phyloP scores from a whole-genome alignment of 2,888 invertebrate species.

The Cheiracanthium punctorium region DNA sequence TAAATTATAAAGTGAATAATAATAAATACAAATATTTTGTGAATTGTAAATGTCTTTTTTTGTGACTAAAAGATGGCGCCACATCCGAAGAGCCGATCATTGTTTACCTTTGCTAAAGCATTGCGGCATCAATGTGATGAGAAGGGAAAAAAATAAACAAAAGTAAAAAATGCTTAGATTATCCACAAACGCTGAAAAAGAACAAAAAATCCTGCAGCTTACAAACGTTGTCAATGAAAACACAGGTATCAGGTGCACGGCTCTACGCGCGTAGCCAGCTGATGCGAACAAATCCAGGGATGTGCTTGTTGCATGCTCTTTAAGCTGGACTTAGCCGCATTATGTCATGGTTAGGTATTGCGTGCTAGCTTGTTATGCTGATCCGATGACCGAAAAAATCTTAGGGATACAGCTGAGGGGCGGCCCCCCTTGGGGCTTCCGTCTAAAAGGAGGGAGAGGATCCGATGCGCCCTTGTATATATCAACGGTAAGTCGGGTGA shows the following conservation, averaged over 20 bases:
- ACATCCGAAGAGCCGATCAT: neutral
- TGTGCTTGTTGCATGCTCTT: neutral
- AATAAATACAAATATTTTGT: no score
- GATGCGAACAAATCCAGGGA: neutral
- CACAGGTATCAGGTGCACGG: neutral
- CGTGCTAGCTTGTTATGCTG: conserved; percentile 28
- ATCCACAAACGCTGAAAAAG: neutral
- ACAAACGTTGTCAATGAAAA: neutral
- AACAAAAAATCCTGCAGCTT: neutral
- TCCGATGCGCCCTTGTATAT: conserved; percentile 92
- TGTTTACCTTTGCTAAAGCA: neutral
- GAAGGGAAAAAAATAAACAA: neutral
- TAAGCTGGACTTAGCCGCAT: neutral
- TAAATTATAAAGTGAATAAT: no score
- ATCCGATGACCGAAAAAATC: conserved; percentile 80
- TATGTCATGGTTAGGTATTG: conserved; percentile 30
- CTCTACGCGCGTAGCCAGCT: neutral
- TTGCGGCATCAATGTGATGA: neutral
- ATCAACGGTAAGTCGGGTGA: conserved; percentile 86
- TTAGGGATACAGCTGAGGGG: conserved; percentile 76
- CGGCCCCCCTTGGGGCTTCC: conserved; percentile 87
- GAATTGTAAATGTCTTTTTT: no score
- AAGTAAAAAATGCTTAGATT: neutral
- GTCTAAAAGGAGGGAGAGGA: conserved; percentile 93
- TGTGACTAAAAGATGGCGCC: conserved; percentile 17